Conservation (phyloP, 1,140 invertebrate genomes). For the Rhagoletis zephyria region DNA sequence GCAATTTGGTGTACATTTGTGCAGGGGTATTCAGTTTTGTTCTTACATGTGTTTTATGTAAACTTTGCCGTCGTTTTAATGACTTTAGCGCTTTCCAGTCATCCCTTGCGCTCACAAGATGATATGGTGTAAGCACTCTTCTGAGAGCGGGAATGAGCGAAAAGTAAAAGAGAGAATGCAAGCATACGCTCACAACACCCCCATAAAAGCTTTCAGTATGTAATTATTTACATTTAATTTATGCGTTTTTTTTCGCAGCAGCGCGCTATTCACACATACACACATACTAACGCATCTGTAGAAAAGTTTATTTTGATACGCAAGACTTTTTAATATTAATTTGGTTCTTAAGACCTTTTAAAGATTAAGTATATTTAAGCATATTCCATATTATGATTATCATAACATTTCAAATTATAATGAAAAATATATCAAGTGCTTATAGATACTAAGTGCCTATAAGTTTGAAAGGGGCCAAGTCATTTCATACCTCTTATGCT, state of each 20-base stretch:
- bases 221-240: background rate
- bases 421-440: no score
- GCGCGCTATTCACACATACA: background rate
- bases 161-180: background rate
- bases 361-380: no score
- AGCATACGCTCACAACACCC: background rate
- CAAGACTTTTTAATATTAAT: no score
- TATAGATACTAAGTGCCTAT: no score
- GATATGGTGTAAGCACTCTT: background rate
- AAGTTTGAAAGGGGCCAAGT: no score
- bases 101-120: background rate
- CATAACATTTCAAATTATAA: no score
- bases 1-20: constrained; percentile 43
- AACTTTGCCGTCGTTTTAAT: background rate
- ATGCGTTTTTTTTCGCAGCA: constrained; percentile 9
- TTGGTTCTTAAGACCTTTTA: no score
- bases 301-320: background rate
- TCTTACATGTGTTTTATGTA: background rate
- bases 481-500: no score
- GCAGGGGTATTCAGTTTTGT: background rate
- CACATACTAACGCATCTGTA: background rate
- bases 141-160: background rate
- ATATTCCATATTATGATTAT: no score
- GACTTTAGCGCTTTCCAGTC: constrained; percentile 6
- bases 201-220: background rate